A percentile compares a stretch with the other conserved stretches of the same genome.
These are phyloP conservation scores for Corythucha ciliata DNA, from an alignment of 2,888 invertebrate species.

Conservation along the genomic window DNA sequence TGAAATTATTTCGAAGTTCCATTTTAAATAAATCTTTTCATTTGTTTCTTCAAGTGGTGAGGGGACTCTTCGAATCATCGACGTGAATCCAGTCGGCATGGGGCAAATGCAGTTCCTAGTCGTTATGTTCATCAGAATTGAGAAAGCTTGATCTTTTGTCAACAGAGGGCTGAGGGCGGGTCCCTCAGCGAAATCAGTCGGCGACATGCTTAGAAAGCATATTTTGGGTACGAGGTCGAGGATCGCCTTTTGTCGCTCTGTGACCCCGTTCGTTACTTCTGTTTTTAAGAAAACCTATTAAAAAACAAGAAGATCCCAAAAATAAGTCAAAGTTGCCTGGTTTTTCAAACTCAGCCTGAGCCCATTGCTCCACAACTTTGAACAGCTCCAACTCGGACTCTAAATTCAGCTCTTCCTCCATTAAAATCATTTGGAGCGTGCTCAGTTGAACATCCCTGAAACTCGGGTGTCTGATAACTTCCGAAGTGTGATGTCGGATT, in stretches of 20 bases:
- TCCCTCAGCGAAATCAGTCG: constrained; percentile 74
- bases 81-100: constrained; percentile 65
- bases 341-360: constrained; percentile 48
- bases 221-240: constrained; percentile 53
- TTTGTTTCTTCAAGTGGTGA: constrained; percentile 12
- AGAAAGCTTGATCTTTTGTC: constrained; percentile 65
- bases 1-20: constrained; percentile 12
- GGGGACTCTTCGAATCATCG: constrained; percentile 8
- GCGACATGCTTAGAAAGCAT: constrained; percentile 66
- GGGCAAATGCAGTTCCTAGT: constrained; percentile 57
- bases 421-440: constrained; percentile 64
- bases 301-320: not conserved
- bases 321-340: constrained; percentile 41
- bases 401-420: constrained; percentile 62
- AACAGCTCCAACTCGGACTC: constrained; percentile 69
- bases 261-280: not conserved
- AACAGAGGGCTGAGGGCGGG: constrained; percentile 64
- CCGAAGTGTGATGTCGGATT: constrained; percentile 64
- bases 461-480: constrained; percentile 62
- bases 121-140: constrained; percentile 73
- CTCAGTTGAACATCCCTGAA: constrained; percentile 68
- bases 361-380: constrained; percentile 60
- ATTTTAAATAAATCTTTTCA: constrained; percentile 12
- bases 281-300: not conserved
- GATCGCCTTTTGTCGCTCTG: constrained; percentile 12